phyloP scores from a whole-genome alignment of 2,113 vertebrate species.

The Murina feae region DNA sequence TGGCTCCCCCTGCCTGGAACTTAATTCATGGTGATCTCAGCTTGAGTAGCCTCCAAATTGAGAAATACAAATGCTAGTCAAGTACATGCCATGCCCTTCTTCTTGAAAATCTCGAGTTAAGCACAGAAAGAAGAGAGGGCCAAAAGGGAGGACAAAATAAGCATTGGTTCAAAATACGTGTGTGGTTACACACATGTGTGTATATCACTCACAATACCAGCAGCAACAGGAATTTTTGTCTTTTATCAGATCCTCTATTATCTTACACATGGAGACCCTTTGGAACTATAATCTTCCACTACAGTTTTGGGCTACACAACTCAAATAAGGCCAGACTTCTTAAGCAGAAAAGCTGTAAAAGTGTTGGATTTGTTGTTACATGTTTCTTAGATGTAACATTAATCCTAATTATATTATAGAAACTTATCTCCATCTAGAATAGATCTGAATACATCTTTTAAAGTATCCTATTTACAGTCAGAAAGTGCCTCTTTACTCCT shows the following conservation, averaged over 20 bases:
- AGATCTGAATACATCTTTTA: not conserved
- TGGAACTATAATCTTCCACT: not conserved
- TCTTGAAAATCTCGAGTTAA: not conserved
- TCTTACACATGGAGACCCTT: not conserved
- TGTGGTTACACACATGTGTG: too few species aligned
- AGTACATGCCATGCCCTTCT: not conserved
- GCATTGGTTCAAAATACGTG: not conserved
- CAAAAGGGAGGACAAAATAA: not conserved
- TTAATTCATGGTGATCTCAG: not conserved
- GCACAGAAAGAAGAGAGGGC: not conserved
- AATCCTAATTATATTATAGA: constrained; percentile 18
- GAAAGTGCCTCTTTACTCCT: not conserved
- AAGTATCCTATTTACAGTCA: not conserved
- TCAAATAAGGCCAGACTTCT: not conserved
- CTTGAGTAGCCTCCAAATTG: not conserved
- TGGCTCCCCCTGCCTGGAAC: not conserved
- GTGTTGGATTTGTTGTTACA: not conserved
- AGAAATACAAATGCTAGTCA: not conserved
- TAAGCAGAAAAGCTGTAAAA: not conserved
- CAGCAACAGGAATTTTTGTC: not conserved
- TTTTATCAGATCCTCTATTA: not conserved
- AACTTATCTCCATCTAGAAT: not conserved
- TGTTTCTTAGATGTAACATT: not conserved
- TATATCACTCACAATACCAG: not conserved
- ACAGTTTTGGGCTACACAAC: not conserved